phyloP scores from a whole-genome alignment of 2,113 vertebrate species.

The Sinocyclocheilus anshuiensis region DNA sequence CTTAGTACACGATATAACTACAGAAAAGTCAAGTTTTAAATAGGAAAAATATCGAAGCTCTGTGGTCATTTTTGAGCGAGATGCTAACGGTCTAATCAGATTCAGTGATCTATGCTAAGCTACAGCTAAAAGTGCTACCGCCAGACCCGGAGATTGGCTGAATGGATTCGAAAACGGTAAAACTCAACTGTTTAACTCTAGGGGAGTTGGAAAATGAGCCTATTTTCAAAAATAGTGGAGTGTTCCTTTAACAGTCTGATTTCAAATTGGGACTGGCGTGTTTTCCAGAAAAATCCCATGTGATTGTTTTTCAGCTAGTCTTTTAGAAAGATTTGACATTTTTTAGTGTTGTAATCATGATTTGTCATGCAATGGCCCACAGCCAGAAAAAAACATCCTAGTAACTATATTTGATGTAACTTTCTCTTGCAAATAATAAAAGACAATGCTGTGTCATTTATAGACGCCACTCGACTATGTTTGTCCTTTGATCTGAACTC shows the following conservation, averaged over 20 bases:
- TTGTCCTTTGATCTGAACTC: conserved; percentile 27
- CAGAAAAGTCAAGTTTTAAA: too few relatives aligned
- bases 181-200: too few relatives aligned
- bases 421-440: conserved; percentile 15
- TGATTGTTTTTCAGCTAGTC: background rate
- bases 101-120: too few relatives aligned
- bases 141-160: too few relatives aligned
- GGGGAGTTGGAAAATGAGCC: too few relatives aligned
- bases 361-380: background rate
- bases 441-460: background rate
- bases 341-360: background rate
- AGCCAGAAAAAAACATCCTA: background rate
- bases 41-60: too few relatives aligned
- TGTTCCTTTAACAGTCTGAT: background rate
- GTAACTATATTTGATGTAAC: background rate
- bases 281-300: background rate
- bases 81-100: too few relatives aligned
- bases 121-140: too few relatives aligned
- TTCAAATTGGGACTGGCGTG: background rate
- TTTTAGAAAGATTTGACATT: background rate
- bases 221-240: background rate
- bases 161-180: too few relatives aligned
- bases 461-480: background rate
- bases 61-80: too few relatives aligned
- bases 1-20: too few relatives aligned